phyloP scores from a whole-genome alignment of 2,113 vertebrate species.

The Tauraco erythrolophus region DNA sequence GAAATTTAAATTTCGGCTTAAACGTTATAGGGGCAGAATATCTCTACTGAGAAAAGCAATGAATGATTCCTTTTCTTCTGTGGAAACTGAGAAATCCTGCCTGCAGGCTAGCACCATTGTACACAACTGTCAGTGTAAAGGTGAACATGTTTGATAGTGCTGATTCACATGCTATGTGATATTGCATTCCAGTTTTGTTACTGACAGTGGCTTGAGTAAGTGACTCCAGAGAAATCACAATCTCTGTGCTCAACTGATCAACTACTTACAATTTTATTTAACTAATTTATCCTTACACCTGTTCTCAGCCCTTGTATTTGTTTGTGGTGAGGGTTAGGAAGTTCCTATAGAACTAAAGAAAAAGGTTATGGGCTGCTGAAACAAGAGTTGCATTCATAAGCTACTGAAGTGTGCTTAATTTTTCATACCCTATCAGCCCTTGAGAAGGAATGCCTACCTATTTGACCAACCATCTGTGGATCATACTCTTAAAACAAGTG shows the following conservation, averaged over 20 bases:
- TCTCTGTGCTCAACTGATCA: not conserved
- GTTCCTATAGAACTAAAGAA: not conserved
- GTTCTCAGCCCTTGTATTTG: not conserved
- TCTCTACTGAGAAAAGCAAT: not conserved
- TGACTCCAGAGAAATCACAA: not conserved
- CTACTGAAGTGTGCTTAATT: not conserved
- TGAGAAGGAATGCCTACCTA: not conserved
- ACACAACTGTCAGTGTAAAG: not conserved
- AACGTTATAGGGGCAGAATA: not conserved
- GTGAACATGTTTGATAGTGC: not conserved
- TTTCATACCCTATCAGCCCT: not conserved
- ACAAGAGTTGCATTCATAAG: not conserved
- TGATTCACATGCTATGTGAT: slow-evolving; percentile 9
- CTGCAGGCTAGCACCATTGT: not conserved
- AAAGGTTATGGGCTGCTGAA: not conserved
- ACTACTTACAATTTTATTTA: not conserved
- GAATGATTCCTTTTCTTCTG: not conserved
- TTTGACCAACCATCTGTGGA: not conserved
- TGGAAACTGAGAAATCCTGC: not conserved
- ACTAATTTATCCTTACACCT: not conserved
- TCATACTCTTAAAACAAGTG: not conserved
- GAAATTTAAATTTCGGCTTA: not conserved
- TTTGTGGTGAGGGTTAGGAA: not conserved
- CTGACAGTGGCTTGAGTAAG: not conserved
- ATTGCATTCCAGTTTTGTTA: not conserved